Percentiles rank a stretch among this genome's conserved stretches.
Conservation (phyloP, 2,888 invertebrate species). For the Nycteola revayana region DNA sequence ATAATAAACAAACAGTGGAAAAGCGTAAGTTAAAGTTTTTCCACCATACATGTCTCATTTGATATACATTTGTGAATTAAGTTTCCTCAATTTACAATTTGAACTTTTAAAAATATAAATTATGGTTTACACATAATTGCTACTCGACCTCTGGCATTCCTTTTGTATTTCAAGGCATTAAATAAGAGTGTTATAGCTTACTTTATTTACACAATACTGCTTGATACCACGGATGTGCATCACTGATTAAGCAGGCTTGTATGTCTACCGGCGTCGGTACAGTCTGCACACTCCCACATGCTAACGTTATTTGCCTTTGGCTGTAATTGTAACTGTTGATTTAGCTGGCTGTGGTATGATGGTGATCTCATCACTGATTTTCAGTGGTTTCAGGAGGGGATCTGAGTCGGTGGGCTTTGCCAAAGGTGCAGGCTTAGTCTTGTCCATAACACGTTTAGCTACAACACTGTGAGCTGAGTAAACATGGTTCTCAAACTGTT, state of each 20-base stretch:
- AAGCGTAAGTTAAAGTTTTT: slow-evolving; percentile 44
- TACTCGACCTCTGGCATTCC: slow-evolving; percentile 54
- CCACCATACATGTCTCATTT: slow-evolving; percentile 38
- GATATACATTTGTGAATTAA: slow-evolving; percentile 26
- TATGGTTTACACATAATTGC: slow-evolving; percentile 56
- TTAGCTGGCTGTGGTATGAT: slow-evolving; percentile 94
- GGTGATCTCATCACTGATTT: slow-evolving; percentile 95
- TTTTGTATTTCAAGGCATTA: slow-evolving; percentile 47
- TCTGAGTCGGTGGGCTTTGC: slow-evolving; percentile 69
- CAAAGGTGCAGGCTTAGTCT: slow-evolving; percentile 78
- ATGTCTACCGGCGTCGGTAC: slow-evolving; percentile 34
- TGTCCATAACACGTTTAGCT: slow-evolving; percentile 92
- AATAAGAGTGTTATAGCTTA: slow-evolving; percentile 56
- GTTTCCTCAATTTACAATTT: neutral
- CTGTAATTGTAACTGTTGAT: slow-evolving; percentile 68
- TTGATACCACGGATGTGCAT: slow-evolving; percentile 54
- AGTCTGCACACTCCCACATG: slow-evolving; percentile 40
- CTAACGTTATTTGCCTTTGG: slow-evolving; percentile 73
- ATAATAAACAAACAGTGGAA: slow-evolving; percentile 37
- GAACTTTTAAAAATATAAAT: slow-evolving; percentile 51
- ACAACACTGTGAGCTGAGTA: slow-evolving; percentile 97
- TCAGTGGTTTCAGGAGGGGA: slow-evolving; percentile 89
- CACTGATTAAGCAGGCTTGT: slow-evolving; percentile 46
- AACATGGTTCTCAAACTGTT: slow-evolving; percentile 97
- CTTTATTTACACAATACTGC: slow-evolving; percentile 76